A percentile compares a stretch with the other conserved stretches of the same genome.
Evolutionary conservation across 2,888 invertebrate species (phyloP).

Genomic region (Selenia dentaria): DNA sequence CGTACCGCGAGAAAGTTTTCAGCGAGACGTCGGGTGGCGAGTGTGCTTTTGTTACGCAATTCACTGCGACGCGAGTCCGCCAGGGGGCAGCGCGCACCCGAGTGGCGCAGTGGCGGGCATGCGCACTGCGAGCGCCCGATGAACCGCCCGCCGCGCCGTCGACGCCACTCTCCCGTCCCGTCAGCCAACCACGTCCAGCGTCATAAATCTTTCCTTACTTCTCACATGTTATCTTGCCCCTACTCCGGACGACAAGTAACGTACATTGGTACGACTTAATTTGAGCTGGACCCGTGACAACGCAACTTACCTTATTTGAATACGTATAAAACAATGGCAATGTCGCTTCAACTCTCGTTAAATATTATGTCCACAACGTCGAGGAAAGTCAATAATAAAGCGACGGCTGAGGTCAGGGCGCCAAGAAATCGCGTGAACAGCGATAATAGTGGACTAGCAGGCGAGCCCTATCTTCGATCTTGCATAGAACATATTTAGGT

Average conservation of each 20-base stretch:
- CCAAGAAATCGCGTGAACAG: conserved; percentile 68
- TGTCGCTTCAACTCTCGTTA: not conserved
- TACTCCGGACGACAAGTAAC: conserved; percentile 20
- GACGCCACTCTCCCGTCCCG: conserved; percentile 4
- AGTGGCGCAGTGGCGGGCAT: conserved; percentile 84
- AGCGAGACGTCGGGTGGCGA: conserved; percentile 71
- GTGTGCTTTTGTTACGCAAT: conserved; percentile 83
- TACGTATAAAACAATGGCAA: too few relatives aligned
- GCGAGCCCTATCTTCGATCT: conserved; percentile 61
- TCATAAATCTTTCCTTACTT: conserved; percentile 55
- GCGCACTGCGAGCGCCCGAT: conserved; percentile 57
- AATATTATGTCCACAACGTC: conserved; percentile 43
- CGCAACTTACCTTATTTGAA: too few relatives aligned
- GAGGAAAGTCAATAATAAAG: conserved; percentile 68
- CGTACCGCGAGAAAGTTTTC: conserved; percentile 75
- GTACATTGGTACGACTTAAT: conserved; percentile 17
- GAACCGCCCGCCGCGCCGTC: conserved; percentile 25
- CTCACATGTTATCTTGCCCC: conserved; percentile 42
- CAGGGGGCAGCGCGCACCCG: conserved; percentile 77
- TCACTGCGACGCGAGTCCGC: conserved; percentile 77
- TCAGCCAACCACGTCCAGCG: conserved; percentile 18
- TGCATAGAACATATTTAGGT: conserved; percentile 35
- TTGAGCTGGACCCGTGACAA: conserved; percentile 14
- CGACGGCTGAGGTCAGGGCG: conserved; percentile 62
- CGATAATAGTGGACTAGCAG: conserved; percentile 58